Conservation (phyloP, 2,797 vertebrate genomes). For the Tenualosa thibaudeaui region DNA sequence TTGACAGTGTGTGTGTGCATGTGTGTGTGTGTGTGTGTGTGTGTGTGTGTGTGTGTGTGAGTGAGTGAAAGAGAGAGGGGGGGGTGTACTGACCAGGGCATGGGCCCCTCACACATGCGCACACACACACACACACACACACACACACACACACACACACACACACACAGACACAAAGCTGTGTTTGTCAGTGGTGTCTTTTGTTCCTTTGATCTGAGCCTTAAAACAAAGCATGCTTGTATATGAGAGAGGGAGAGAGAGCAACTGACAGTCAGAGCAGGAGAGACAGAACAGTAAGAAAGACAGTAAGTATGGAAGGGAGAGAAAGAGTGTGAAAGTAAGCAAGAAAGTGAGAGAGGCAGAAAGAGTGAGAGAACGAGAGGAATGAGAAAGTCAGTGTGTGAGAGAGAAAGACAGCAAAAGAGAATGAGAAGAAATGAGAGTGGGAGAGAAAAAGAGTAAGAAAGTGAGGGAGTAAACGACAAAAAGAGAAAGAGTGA, state of each 20-base stretch:
- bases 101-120: constrained; percentile 3
- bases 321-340: constrained; percentile 42
- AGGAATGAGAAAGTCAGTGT: constrained; percentile 33
- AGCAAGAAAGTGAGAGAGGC: constrained; percentile 40
- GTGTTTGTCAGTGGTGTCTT: constrained; percentile 80
- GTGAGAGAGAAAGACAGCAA: constrained; percentile 56
- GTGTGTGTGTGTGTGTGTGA: neutral
- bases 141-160: neutral
- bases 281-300: constrained; percentile 42
- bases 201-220: constrained; percentile 78
- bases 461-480: constrained; percentile 26
- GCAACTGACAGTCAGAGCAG: constrained; percentile 52
- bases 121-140: constrained; percentile 19
- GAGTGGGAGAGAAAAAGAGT: constrained; percentile 26
- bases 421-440: constrained; percentile 17
- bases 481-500: constrained; percentile 31
- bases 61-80: neutral
- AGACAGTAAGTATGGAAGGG: constrained; percentile 8
- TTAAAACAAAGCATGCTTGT: constrained; percentile 80
- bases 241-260: constrained; percentile 55
- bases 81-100: neutral
- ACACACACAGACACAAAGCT: constrained; percentile 53
- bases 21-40: neutral
- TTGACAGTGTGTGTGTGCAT: neutral
- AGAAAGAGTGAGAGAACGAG: constrained; percentile 53